Conservation (phyloP, 2,888 invertebrate species). For the Ophion ellenae region DNA sequence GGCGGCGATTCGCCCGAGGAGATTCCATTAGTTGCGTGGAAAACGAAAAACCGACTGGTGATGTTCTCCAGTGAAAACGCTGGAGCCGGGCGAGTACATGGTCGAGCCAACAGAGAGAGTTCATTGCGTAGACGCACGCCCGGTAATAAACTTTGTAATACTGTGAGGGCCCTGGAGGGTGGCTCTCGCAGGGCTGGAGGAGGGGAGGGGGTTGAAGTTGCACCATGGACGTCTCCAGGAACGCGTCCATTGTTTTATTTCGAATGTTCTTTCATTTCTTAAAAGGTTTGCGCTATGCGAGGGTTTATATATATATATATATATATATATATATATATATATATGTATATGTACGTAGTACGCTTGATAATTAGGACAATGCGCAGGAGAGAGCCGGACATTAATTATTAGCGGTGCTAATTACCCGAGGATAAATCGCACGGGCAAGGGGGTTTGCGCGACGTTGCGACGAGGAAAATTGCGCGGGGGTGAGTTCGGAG, state of each 20-base stretch:
- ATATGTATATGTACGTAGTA: not conserved
- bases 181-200: not conserved
- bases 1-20: not conserved
- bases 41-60: not conserved
- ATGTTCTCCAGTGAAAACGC: not conserved
- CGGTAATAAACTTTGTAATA: not conserved
- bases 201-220: conserved; percentile 15
- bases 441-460: conserved; percentile 59
- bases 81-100: conserved; percentile 22
- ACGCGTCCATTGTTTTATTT: conserved; percentile 79
- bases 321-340: no score
- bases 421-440: conserved; percentile 84
- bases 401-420: conserved; percentile 83
- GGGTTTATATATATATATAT: not conserved
- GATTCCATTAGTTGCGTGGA: conserved; percentile 6
- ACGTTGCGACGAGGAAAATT: conserved; percentile 49
- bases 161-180: not conserved
- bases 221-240: conserved; percentile 57
- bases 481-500: conserved; percentile 19
- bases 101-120: conserved; percentile 39
- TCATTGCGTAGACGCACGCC: conserved; percentile 4
- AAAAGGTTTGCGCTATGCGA: conserved; percentile 80
- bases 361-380: conserved; percentile 83
- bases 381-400: conserved; percentile 75
- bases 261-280: conserved; percentile 84